A percentile compares a stretch with the other conserved stretches of the same genome.
Conservation (phyloP, 2,113 vertebrate genomes). For the Platysteira castanea region DNA sequence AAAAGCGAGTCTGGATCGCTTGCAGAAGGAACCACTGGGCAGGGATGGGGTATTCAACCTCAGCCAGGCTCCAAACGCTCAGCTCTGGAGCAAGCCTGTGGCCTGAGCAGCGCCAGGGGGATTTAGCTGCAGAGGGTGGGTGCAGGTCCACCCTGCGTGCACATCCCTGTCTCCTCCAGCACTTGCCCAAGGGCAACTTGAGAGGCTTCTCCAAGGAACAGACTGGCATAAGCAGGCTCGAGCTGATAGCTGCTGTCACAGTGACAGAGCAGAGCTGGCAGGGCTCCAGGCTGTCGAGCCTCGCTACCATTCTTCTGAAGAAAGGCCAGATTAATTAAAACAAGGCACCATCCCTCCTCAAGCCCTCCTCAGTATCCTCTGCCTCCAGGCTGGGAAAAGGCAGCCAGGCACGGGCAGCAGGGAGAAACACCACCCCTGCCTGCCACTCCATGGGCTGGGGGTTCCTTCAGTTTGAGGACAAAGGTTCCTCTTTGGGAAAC, state of each 20-base stretch:
- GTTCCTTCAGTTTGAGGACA: not conserved
- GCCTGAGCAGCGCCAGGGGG: rapidly evolving
- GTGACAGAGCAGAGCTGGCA: not conserved
- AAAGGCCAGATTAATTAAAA: conserved; percentile 40
- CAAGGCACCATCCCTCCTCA: not conserved
- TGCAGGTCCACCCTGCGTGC: rapidly evolving
- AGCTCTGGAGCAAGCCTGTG: rapidly evolving
- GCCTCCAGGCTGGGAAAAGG: not conserved
- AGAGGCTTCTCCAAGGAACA: not conserved
- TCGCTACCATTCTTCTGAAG: not conserved
- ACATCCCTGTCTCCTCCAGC: not conserved
- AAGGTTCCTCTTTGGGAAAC: not conserved
- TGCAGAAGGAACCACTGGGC: not conserved
- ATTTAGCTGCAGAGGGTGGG: not conserved
- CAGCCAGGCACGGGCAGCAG: rapidly evolving
- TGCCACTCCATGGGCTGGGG: not conserved
- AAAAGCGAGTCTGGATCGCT: rapidly evolving
- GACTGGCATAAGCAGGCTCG: not conserved
- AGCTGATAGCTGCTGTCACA: not conserved
- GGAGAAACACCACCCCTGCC: not conserved
- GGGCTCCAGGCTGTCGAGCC: not conserved
- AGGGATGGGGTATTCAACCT: not conserved
- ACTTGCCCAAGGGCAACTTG: not conserved
- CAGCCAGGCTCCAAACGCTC: not conserved
- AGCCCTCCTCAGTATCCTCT: not conserved